Evolutionary conservation across 2,113 vertebrate genomes (phyloP).

Genomic region (Casuarius casuarius): DNA sequence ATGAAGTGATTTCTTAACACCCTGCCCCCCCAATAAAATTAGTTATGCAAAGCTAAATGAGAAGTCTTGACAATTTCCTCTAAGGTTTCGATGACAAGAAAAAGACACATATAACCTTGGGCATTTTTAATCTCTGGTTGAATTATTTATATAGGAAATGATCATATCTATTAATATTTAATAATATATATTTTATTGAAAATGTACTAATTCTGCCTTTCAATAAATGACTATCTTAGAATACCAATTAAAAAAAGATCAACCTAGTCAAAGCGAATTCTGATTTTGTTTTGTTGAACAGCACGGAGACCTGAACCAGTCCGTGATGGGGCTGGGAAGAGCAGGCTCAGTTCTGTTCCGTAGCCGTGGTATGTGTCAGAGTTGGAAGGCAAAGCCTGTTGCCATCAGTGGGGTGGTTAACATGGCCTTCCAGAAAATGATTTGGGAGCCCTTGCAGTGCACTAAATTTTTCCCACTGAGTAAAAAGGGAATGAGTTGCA

Average conservation of each 20-base stretch:
- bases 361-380: rapidly evolving
- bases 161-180: neutral
- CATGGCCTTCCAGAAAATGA: neutral
- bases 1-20: neutral
- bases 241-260: neutral
- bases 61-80: neutral
- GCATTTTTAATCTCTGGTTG: neutral
- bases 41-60: neutral
- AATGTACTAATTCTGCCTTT: neutral
- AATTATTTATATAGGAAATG: neutral
- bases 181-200: neutral
- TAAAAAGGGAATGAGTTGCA: neutral
- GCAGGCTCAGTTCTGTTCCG: rapidly evolving
- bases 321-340: rapidly evolving
- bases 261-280: neutral
- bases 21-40: rapidly evolving
- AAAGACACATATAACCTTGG: neutral
- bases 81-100: neutral
- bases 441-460: neutral
- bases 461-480: neutral
- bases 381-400: neutral
- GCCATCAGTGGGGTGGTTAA: rapidly evolving
- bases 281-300: neutral
- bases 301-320: rapidly evolving
- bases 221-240: neutral